Evolutionary conservation across 2,797 vertebrate genomes (phyloP).

Genomic region (Phoebastria nigripes): DNA sequence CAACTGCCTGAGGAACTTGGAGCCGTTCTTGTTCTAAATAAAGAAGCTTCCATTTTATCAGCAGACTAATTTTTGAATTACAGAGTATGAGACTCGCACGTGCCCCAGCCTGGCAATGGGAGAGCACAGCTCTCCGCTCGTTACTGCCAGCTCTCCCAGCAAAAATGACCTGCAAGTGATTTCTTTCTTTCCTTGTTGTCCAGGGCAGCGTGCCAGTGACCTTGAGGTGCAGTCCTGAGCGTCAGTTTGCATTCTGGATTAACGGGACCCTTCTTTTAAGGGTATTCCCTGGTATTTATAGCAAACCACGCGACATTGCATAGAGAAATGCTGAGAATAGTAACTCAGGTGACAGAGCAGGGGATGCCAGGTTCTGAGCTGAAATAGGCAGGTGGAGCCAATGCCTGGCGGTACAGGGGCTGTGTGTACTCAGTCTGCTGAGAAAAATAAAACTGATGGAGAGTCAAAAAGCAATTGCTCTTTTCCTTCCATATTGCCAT

Average conservation of each 20-base stretch:
- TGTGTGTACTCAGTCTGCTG: background rate
- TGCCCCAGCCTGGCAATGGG: background rate
- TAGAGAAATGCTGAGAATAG: background rate
- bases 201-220: background rate
- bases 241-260: background rate
- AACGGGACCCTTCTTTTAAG: background rate
- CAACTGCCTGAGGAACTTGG: background rate
- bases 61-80: slow-evolving; percentile 15
- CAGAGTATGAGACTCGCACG: background rate
- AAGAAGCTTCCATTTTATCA: slow-evolving; percentile 35
- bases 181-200: background rate
- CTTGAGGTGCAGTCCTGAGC: background rate
- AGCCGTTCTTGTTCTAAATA: slow-evolving; percentile 30
- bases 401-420: background rate
- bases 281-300: slow-evolving; percentile 2
- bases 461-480: background rate
- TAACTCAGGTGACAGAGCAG: background rate
- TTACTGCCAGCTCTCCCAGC: background rate
- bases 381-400: background rate
- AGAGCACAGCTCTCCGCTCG: background rate
- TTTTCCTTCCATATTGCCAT: background rate
- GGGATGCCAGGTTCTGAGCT: background rate
- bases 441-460: background rate
- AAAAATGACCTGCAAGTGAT: background rate
- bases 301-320: background rate